Percentiles rank a stretch among this genome's conserved stretches.
Evolutionary conservation across 1,140 invertebrate genomes (phyloP).

Genomic region (Drosophila littoralis): DNA sequence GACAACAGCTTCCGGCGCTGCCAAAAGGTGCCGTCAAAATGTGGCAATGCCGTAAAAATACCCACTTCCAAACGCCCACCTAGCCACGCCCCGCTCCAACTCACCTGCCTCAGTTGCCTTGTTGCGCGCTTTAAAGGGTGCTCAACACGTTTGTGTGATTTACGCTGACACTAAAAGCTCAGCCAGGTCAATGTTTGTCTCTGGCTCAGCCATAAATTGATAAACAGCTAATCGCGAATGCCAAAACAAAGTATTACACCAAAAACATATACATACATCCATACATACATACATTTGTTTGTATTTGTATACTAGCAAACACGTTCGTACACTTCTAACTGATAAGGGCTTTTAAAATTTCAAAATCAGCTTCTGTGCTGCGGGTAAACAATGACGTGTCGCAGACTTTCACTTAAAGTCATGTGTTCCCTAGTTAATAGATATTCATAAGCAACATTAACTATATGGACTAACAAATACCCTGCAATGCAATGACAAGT

Average conservation of each 20-base stretch:
- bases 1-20: slow-evolving; percentile 41
- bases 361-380: background rate
- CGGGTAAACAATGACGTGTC: slow-evolving; percentile 73
- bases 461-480: background rate
- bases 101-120: background rate
- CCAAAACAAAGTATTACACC: slow-evolving; percentile 21
- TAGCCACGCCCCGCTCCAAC: background rate
- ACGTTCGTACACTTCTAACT: slow-evolving; percentile 52
- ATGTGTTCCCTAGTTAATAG: slow-evolving; percentile 44
- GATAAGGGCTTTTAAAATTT: slow-evolving; percentile 45
- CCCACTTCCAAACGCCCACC: background rate
- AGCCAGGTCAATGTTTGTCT: slow-evolving; percentile 50
- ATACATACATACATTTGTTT: background rate
- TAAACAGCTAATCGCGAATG: slow-evolving; percentile 55
- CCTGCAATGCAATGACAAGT: background rate
- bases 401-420: slow-evolving; percentile 70
- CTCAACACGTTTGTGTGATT: slow-evolving; percentile 48
- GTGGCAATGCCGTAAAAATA: slow-evolving; percentile 51
- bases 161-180: slow-evolving; percentile 61
- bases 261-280: background rate
- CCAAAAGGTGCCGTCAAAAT: slow-evolving; percentile 68
- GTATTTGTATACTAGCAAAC: background rate
- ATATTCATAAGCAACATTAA: background rate
- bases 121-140: slow-evolving; percentile 31
- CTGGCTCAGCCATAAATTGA: slow-evolving; percentile 64